Percentiles rank a stretch among this genome's conserved stretches.
Evolutionary conservation across 2,113 vertebrate species (phyloP).

Genomic region (Eurystomus gularis): DNA sequence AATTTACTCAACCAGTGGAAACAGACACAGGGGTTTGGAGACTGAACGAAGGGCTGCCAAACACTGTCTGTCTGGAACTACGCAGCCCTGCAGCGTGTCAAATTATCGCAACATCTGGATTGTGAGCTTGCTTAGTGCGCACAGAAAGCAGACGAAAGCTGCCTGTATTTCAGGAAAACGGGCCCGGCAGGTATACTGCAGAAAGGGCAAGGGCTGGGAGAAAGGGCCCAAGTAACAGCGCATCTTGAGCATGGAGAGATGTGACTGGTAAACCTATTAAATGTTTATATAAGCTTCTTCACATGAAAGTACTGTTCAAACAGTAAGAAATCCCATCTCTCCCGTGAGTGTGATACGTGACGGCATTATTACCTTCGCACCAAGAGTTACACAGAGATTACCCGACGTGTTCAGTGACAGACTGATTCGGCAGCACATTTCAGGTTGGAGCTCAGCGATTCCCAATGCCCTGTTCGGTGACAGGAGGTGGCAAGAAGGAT

Average conservation of each 20-base stretch:
- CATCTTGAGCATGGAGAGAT: not conserved
- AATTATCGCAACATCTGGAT: not conserved
- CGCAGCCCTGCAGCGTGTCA: not conserved
- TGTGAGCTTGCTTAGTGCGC: not conserved
- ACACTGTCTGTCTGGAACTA: not conserved
- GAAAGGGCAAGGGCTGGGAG: not conserved
- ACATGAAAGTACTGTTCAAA: not conserved
- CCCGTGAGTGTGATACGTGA: not conserved
- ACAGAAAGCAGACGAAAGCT: not conserved
- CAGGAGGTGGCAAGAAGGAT: not conserved
- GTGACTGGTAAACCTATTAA: not conserved
- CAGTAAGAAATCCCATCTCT: not conserved
- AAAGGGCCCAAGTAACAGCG: not conserved
- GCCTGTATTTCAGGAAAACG: not conserved
- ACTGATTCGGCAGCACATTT: fast-evolving
- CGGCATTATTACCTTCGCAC: not conserved
- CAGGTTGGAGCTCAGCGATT: not conserved
- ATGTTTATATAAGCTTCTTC: not conserved
- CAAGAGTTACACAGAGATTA: not conserved
- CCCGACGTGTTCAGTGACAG: not conserved
- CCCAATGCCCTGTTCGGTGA: not conserved
- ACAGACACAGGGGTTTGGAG: not conserved
- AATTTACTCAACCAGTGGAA: not conserved
- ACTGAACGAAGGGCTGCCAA: not conserved
- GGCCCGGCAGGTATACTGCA: not conserved